Evolutionary conservation across 2,797 vertebrate species (phyloP).

Genomic region (Catostomus latipinnis): DNA sequence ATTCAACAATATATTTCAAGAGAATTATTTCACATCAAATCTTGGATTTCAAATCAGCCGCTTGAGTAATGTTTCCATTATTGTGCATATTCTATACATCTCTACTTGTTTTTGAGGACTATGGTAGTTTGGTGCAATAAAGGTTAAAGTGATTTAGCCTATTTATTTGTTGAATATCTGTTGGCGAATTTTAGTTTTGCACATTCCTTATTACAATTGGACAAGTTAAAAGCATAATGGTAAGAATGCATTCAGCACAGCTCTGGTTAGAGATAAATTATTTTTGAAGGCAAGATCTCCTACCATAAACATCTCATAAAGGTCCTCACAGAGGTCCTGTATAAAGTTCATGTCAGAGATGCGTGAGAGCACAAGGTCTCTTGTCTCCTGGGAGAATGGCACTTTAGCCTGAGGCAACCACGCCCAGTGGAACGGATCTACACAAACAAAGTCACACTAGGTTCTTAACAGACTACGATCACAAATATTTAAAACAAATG

Average conservation of each 20-base stretch:
- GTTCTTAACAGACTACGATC: too few species aligned
- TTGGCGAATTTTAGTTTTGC: too few species aligned
- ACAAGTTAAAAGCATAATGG: not conserved
- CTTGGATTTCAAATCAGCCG: not conserved
- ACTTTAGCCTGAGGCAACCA: constrained; percentile 97
- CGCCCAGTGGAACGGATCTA: constrained; percentile 98
- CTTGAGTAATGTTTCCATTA: too few species aligned
- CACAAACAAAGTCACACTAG: not conserved
- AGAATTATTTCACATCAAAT: not conserved
- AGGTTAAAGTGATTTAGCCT: too few species aligned
- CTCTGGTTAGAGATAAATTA: not conserved
- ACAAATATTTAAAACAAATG: too few species aligned
- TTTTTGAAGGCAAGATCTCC: constrained; percentile 8
- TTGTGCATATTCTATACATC: not conserved
- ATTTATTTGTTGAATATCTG: too few species aligned
- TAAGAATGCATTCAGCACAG: not conserved
- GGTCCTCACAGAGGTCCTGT: constrained; percentile 97
- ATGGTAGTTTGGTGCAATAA: not conserved
- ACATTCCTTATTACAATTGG: not conserved
- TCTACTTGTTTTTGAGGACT: not conserved
- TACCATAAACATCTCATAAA: constrained; percentile 96
- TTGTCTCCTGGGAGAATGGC: constrained; percentile 93
- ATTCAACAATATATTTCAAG: not conserved
- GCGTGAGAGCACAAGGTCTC: constrained; percentile 88
- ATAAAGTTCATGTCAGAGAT: constrained; percentile 99